phyloP scores from a whole-genome alignment of 30 jellyfish, hydroid and myxozoan genomes.

The Aurelia sp. region DNA sequence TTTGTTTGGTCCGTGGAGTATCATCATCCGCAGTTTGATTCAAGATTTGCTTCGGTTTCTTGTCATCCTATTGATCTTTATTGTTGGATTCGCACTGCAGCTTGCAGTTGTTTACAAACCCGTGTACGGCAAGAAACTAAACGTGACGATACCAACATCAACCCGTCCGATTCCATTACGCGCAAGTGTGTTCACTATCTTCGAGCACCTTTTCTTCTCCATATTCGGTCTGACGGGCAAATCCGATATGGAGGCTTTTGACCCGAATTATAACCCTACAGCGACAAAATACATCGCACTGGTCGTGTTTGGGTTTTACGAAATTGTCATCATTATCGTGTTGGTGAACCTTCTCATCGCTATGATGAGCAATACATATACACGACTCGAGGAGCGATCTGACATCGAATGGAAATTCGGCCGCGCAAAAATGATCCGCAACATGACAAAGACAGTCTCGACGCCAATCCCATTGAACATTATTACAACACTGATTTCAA shows the following conservation, averaged over 20 bases:
- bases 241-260: conserved; percentile 40
- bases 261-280: conserved; percentile 80
- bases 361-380: conserved; percentile 97
- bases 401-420: conserved; percentile 99
- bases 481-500: conserved; percentile 61
- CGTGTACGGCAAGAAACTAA: conserved; percentile 65
- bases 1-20: conserved; percentile 97
- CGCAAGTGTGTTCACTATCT: conserved; percentile 54
- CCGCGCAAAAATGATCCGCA: conserved; percentile 91
- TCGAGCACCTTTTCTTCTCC: conserved; percentile 83
- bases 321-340: conserved; percentile 84
- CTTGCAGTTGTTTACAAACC: conserved; percentile 88
- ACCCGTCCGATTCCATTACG: conserved; percentile 43
- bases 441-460: conserved; percentile 89
- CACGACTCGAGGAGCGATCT: conserved; percentile 90
- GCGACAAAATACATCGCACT: conserved; percentile 83
- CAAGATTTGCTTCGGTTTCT: conserved; percentile 86
- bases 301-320: conserved; percentile 78
- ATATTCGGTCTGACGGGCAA: conserved; percentile 84
- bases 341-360: conserved; percentile 95
- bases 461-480: conserved; percentile 94
- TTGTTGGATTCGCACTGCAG: conserved; percentile 91
- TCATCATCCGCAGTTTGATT: conserved; percentile 85
- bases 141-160: conserved; percentile 61
- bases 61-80: conserved; percentile 82